Evolutionary conservation across 2,113 vertebrate genomes (phyloP).

Genomic region (Cebidichthys violaceus): DNA sequence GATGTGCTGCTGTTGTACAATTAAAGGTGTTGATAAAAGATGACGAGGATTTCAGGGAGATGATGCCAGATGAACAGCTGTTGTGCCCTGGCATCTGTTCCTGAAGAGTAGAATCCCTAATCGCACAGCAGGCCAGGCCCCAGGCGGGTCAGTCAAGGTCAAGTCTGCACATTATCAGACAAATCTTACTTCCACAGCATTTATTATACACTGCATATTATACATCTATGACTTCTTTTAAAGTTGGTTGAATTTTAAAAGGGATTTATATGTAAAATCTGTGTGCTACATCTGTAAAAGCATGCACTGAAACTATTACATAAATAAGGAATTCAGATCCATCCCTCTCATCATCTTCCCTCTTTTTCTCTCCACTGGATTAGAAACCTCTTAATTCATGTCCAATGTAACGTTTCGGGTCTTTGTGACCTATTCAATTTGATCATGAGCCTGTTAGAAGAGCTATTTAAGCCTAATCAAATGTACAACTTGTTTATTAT

Average conservation of each 20-base stretch:
- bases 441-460: neutral
- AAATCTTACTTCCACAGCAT: constrained; percentile 6
- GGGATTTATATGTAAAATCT: neutral
- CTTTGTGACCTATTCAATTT: constrained; percentile 1
- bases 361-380: neutral
- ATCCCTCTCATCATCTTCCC: neutral
- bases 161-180: constrained; percentile 51
- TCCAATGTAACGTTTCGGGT: constrained; percentile 11
- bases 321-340: neutral
- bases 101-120: constrained; percentile 67
- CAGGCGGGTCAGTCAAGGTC: constrained; percentile 76
- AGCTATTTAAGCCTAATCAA: neutral
- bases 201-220: neutral
- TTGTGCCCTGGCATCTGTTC: constrained; percentile 75
- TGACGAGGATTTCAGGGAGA: neutral
- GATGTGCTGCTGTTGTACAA: neutral
- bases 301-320: neutral
- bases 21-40: neutral
- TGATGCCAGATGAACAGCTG: constrained; percentile 78
- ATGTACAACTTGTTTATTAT: constrained; percentile 11
- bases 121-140: constrained; percentile 73
- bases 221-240: neutral
- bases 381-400: constrained; percentile 21
- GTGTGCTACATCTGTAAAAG: neutral
- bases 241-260: neutral